Conservation (phyloP, 2,113 vertebrate genomes). For the Pungitius pungitius region DNA sequence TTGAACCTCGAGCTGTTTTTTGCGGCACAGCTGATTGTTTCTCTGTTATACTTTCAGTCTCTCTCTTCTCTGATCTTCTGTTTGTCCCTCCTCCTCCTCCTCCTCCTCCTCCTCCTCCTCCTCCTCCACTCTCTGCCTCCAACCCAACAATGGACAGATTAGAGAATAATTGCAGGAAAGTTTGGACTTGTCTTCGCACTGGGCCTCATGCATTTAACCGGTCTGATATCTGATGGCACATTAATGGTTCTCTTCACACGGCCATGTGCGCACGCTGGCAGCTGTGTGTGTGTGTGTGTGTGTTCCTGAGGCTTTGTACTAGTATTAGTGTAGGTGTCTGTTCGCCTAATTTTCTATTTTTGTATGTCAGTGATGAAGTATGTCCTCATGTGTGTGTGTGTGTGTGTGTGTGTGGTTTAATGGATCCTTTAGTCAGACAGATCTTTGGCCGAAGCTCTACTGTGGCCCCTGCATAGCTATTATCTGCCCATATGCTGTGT, state of each 20-base stretch:
- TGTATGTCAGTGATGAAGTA: conserved; percentile 41
- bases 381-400: conserved; percentile 27
- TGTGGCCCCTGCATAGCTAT: conserved; percentile 63
- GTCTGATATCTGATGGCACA: conserved; percentile 57
- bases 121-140: conserved; percentile 7
- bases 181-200: conserved; percentile 48
- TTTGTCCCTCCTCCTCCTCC: not conserved
- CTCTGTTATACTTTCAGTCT: not conserved
- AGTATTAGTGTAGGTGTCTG: conserved; percentile 40
- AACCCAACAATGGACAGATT: conserved; percentile 36
- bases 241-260: conserved; percentile 37
- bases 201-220: conserved; percentile 47
- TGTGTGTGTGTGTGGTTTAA: conserved; percentile 51
- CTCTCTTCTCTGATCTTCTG: not conserved
- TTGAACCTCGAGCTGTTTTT: not conserved
- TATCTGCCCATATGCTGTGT: conserved; percentile 62
- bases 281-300: conserved; percentile 23
- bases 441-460: conserved; percentile 58
- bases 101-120: not conserved
- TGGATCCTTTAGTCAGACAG: conserved; percentile 61
- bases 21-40: not conserved
- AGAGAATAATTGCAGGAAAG: conserved; percentile 63
- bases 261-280: not conserved
- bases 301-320: conserved; percentile 1
- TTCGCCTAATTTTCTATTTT: conserved; percentile 47